A percentile compares a stretch with the other conserved stretches of the same genome.
Evolutionary conservation across 2,113 vertebrate genomes (phyloP).

Genomic region (Dipodomys stephensi): DNA sequence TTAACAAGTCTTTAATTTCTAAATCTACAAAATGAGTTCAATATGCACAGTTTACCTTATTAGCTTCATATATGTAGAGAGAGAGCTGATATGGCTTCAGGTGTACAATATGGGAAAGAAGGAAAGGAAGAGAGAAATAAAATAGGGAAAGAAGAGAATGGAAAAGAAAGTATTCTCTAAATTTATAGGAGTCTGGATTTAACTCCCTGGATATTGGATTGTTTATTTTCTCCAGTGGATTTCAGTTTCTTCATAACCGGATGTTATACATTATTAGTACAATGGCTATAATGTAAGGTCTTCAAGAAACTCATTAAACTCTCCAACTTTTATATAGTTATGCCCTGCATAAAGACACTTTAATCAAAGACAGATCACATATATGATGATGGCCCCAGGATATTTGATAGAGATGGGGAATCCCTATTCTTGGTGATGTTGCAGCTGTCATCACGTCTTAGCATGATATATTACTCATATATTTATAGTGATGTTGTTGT

Average conservation of each 20-base stretch:
- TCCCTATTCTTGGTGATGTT: background rate
- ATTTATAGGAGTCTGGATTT: background rate
- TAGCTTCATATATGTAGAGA: background rate
- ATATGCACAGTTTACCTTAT: constrained; percentile 4
- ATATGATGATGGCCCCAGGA: background rate
- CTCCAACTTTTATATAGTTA: background rate
- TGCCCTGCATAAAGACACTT: background rate
- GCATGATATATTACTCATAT: background rate
- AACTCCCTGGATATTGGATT: background rate
- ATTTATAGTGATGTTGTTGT: background rate
- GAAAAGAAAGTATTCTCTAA: background rate
- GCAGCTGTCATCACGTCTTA: background rate
- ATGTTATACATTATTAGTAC: background rate
- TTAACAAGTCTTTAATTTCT: constrained; percentile 49
- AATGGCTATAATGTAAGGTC: constrained; percentile 21
- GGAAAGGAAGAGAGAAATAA: background rate
- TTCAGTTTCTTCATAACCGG: background rate
- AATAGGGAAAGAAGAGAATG: background rate
- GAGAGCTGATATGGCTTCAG: background rate
- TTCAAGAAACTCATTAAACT: constrained; percentile 16
- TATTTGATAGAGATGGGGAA: background rate
- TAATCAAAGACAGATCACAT: background rate
- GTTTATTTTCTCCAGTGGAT: background rate
- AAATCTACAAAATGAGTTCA: background rate
- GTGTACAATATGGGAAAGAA: background rate